Conservation (phyloP, 2,113 vertebrate species). For the Xenopus borealis region DNA sequence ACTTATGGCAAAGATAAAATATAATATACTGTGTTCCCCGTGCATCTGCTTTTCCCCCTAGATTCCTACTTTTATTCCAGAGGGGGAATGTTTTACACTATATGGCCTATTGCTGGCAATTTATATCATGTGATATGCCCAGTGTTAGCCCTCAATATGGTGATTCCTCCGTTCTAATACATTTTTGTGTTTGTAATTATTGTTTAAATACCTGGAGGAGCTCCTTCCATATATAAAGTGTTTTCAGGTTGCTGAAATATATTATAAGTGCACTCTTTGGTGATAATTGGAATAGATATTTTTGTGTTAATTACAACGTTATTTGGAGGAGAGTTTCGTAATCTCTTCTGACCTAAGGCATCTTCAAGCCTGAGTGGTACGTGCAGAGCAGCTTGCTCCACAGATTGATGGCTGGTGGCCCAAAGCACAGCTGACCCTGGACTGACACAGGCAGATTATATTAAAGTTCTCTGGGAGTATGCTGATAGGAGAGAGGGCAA, state of each 20-base stretch:
- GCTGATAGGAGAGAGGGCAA: background rate
- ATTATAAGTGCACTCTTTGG: no score
- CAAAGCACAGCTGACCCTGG: constrained; percentile 12
- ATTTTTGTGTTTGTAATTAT: no score
- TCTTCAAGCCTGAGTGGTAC: constrained; percentile 2
- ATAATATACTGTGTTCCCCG: no score
- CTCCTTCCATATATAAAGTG: no score
- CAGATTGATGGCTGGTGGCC: background rate
- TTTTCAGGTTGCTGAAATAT: no score
- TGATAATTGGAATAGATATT: no score
- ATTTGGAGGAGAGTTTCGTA: constrained; percentile 6
- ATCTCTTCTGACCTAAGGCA: constrained; percentile 18
- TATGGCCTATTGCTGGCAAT: background rate
- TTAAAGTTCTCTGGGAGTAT: no score
- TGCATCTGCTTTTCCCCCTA: background rate
- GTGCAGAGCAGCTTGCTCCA: constrained; percentile 17
- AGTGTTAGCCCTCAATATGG: constrained; percentile 12
- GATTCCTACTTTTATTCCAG: background rate
- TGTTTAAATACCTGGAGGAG: no score
- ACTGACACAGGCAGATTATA: constrained; percentile 1
- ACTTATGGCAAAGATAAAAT: no score
- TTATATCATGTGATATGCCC: background rate
- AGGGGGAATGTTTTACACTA: no score
- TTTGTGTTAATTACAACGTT: background rate
- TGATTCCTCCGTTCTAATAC: no score